phyloP scores from a whole-genome alignment of 2,113 vertebrate species.

The Rynchops niger region DNA sequence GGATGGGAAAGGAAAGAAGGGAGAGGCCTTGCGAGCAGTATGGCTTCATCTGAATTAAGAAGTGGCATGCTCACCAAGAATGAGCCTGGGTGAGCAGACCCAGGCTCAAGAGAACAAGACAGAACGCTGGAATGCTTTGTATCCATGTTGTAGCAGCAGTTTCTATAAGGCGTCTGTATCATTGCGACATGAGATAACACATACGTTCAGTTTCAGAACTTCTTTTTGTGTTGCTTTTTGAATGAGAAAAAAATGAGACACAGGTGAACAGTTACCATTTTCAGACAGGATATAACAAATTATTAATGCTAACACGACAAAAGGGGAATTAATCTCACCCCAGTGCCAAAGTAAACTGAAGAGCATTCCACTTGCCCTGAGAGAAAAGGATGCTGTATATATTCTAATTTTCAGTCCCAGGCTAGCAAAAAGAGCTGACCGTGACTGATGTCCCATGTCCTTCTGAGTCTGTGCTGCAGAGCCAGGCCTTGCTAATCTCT shows the following conservation, averaged over 20 bases:
- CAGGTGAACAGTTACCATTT: neutral
- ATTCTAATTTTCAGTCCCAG: neutral
- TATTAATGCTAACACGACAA: neutral
- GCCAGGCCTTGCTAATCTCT: neutral
- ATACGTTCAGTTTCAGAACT: neutral
- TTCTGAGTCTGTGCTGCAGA: neutral
- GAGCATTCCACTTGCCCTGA: neutral
- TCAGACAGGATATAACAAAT: neutral
- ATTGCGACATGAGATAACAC: neutral
- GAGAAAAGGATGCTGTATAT: neutral
- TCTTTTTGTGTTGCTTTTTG: neutral
- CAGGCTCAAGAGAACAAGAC: neutral
- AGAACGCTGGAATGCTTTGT: neutral
- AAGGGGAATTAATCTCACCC: neutral
- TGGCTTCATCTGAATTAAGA: neutral
- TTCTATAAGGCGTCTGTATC: fast-evolving
- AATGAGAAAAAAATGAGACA: neutral
- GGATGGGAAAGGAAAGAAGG: neutral
- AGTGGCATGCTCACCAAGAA: neutral
- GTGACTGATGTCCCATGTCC: neutral
- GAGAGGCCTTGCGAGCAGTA: neutral
- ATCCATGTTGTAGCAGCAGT: neutral
- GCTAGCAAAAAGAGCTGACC: neutral
- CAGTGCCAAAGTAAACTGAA: neutral
- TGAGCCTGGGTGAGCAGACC: neutral